Base-by-base conservation (phyloP, 2,888 invertebrate species). In the Agrochola macilenta region DNA sequence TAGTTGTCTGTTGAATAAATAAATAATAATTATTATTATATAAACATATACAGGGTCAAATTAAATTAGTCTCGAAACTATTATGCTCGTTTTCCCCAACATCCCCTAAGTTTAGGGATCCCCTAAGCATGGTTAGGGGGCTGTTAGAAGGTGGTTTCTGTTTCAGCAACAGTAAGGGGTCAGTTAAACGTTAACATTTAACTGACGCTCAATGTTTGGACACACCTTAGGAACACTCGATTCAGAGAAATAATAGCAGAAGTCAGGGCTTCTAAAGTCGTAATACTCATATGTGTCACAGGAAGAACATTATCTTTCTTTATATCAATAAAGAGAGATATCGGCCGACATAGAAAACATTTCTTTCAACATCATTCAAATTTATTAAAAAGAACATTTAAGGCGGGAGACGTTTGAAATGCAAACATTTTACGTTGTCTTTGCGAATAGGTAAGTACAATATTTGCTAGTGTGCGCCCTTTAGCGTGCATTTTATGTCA, bases 401-500 rank as follows among this genome's bases (percentile, higher is more conserved):
- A 79, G 69, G 71, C 39, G 57, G 12, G 73, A 82, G 82, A 71
- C 69, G 74, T 87, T 81, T 84, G 78, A 88, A 84, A 88, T 87
- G 86, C 84, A 84, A 82, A 85, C 82, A 83, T 79, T 85, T 86
- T 86, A 84, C 87, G 84, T 90, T 89, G 90, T 90, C 87, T 90
- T 90, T 90, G 79, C 79, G 83, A 85, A 87, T 86, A 85, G 88
- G 83, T 87, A 86, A 90, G 87, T 86, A 85, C 80, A 86, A 88
- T 88, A 89, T 88, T 83, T 87, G 84, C 83, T 79, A 81, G 86
- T 85, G 87, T 84, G 76, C 84, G 85, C 87, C 88, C 88, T 90
- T 90, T 84, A 80, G 88, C 90, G 87, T 93, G 93, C 92, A 92
- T 93, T 93, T 92, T 91, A 92, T 91, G 93, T 92, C 90, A 90